These are phyloP conservation scores for Periophthalmus magnuspinnatus DNA, from an alignment of 2,797 vertebrate genomes.

Conservation along the genomic window DNA sequence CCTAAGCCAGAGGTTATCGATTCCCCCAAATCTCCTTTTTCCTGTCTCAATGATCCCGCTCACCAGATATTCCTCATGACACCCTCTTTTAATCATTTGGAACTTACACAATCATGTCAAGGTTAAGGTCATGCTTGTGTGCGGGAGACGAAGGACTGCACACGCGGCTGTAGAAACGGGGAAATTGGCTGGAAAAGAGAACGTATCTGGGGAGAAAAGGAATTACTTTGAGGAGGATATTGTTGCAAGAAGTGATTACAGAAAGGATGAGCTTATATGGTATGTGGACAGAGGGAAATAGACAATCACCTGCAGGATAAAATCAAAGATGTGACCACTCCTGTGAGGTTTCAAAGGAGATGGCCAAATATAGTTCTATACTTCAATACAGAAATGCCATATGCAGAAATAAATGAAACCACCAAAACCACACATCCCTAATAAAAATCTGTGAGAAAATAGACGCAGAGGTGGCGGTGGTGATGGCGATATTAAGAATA, in stretches of 20 bases:
- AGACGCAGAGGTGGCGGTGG: constrained; percentile 27
- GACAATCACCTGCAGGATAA: constrained; percentile 13
- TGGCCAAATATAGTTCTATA: neutral
- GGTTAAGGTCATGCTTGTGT: constrained; percentile 47
- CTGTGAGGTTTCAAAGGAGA: constrained; percentile 4
- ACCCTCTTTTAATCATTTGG: constrained; percentile 32
- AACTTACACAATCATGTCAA: constrained; percentile 28
- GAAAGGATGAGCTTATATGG: constrained; percentile 10
- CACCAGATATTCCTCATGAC: constrained; percentile 27
- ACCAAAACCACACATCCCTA: constrained; percentile 5
- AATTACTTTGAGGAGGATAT: constrained; percentile 6
- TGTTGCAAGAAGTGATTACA: constrained; percentile 7
- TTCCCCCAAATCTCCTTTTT: constrained; percentile 43
- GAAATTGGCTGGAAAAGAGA: constrained; percentile 20
- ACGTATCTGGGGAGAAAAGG: constrained; percentile 1
- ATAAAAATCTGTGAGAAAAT: constrained; percentile 17
- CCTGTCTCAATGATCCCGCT: constrained; percentile 29
- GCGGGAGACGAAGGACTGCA: constrained; percentile 17
- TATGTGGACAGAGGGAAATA: constrained; percentile 16
- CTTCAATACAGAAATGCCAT: constrained; percentile 22
- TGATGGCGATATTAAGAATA: constrained; percentile 39
- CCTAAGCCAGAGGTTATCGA: constrained; percentile 56
- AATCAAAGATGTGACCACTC: constrained; percentile 14
- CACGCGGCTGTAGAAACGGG: constrained; percentile 15
- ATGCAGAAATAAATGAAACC: constrained; percentile 24